Evolutionary conservation across 2,888 invertebrate genomes (phyloP).

Genomic region (Spilarctia lutea): DNA sequence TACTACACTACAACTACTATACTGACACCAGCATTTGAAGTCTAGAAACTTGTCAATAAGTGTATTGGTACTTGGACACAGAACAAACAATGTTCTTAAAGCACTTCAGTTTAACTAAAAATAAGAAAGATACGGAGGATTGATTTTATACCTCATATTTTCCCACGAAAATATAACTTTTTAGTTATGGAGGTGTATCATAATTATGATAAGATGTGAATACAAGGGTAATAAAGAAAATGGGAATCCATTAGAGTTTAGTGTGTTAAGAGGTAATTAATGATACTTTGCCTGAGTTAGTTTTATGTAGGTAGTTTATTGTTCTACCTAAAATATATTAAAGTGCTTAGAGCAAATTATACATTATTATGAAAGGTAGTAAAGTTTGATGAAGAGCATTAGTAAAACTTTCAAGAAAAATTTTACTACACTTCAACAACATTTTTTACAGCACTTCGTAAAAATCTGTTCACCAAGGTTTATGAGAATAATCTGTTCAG

Average conservation of each 20-base stretch:
- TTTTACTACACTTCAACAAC: slow-evolving; percentile 42
- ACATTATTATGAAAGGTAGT: neutral
- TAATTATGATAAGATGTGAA: slow-evolving; percentile 2
- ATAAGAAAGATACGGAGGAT: neutral
- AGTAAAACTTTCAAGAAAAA: slow-evolving; percentile 26
- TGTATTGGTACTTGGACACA: neutral
- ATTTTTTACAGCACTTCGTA: slow-evolving; percentile 45
- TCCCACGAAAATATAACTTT: slow-evolving; percentile 8
- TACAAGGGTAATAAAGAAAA: slow-evolving; percentile 2
- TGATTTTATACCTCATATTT: slow-evolving; percentile 6
- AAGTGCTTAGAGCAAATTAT: no score
- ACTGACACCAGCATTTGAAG: neutral
- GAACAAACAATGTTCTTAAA: neutral
- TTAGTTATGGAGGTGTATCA: neutral
- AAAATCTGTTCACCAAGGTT: slow-evolving; percentile 56
- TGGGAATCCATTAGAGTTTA: slow-evolving; percentile 2
- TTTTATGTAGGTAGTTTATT: neutral
- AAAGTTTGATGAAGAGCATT: slow-evolving; percentile 20
- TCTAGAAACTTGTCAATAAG: neutral
- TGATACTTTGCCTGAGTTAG: neutral
- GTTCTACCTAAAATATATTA: neutral
- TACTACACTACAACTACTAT: neutral
- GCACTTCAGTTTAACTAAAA: neutral
- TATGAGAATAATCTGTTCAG: slow-evolving; percentile 55
- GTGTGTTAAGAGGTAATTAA: slow-evolving; percentile 1